These are phyloP conservation scores for Leistus spinibarbis DNA, from an alignment of 2,888 invertebrate genomes.

Conservation along the genomic window DNA sequence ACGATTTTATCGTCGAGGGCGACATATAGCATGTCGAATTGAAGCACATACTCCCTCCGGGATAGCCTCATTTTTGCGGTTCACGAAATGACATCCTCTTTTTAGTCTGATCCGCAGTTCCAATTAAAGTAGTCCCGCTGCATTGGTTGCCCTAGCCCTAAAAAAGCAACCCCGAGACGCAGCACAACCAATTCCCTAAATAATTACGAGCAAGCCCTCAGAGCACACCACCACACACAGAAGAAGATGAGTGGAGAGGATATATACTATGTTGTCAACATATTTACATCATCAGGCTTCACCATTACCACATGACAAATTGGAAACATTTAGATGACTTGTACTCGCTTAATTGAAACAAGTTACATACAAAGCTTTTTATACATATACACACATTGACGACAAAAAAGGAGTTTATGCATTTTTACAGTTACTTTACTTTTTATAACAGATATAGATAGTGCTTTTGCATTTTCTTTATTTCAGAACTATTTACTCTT, in stretches of 20 bases:
- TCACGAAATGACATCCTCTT: conserved; percentile 57
- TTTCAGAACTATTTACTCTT: too few species aligned
- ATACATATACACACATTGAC: too few species aligned
- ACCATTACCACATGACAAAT: conserved; percentile 7
- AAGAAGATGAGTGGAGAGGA: neutral
- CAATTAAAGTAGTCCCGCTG: conserved; percentile 54
- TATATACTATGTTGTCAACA: conserved; percentile 10
- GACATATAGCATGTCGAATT: neutral
- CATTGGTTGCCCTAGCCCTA: conserved; percentile 23
- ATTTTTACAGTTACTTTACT: too few species aligned
- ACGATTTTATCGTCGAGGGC: neutral
- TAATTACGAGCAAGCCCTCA: conserved; percentile 12
- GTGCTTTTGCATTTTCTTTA: too few species aligned
- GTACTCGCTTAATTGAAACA: neutral
- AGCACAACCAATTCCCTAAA: conserved; percentile 13
- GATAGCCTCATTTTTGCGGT: conserved; percentile 51
- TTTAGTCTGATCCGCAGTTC: conserved; percentile 53
- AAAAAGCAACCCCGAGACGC: neutral
- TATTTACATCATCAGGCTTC: conserved; percentile 3
- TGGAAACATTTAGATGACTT: neutral
- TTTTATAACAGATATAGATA: too few species aligned
- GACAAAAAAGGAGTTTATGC: too few species aligned
- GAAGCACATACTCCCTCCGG: neutral
- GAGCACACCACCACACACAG: neutral
- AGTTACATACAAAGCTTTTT: neutral